These are phyloP conservation scores for Amblyopsis hoosieri DNA, from an alignment of 2,797 vertebrate genomes.

Conservation along the genomic window DNA sequence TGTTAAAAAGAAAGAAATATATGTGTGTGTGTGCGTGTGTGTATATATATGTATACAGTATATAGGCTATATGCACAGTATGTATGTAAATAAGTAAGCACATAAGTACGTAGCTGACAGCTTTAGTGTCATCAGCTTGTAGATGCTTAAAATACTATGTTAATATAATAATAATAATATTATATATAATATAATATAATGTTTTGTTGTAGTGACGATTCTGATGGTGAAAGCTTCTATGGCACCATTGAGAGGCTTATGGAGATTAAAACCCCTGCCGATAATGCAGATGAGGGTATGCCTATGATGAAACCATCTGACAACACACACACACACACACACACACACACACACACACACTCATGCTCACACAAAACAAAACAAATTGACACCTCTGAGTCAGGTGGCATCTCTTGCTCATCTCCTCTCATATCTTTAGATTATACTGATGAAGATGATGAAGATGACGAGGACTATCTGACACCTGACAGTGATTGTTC, in stretches of 20 bases:
- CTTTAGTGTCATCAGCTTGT: not conserved
- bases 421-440: slow-evolving; percentile 54
- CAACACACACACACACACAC: not conserved
- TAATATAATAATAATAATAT: slow-evolving; percentile 1
- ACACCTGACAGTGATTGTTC: slow-evolving; percentile 78
- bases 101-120: not conserved
- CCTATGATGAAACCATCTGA: not conserved
- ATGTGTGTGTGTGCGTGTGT: too few relatives aligned
- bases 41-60: not conserved
- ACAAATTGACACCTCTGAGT: not conserved
- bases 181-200: too few relatives aligned
- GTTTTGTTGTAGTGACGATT: slow-evolving; percentile 81
- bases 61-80: not conserved
- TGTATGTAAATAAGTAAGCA: not conserved
- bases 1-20: too few relatives aligned
- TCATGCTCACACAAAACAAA: not conserved
- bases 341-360: not conserved
- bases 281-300: slow-evolving; percentile 79
- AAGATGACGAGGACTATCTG: slow-evolving; percentile 88
- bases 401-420: not conserved
- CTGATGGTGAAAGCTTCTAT: slow-evolving; percentile 91
- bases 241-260: slow-evolving; percentile 87
- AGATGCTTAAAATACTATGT: not conserved
- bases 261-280: slow-evolving; percentile 81
- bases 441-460: slow-evolving; percentile 81